A percentile compares a stretch with the other conserved stretches of the same genome.
Conservation (phyloP, 2,888 invertebrate species). For the Laspeyria flexula region DNA sequence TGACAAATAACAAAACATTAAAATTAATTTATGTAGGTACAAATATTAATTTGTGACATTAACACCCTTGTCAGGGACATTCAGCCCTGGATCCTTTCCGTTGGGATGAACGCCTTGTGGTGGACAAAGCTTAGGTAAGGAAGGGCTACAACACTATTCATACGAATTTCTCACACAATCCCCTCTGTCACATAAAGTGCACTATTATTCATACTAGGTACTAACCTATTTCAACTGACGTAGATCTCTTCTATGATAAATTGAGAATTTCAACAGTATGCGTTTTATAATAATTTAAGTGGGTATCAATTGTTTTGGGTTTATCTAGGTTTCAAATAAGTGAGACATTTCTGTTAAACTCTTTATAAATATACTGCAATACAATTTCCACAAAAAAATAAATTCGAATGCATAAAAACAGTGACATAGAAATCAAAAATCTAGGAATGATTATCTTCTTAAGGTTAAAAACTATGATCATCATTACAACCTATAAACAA, state of each 20-base stretch:
- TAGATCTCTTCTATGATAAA: conserved; percentile 68
- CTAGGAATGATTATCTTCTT: too few species aligned
- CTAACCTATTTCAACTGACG: conserved; percentile 64
- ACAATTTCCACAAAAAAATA: too few species aligned
- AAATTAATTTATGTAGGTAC: conserved; percentile 54
- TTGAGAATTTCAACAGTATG: conserved; percentile 50
- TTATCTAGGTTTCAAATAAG: too few species aligned
- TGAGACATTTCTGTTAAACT: too few species aligned
- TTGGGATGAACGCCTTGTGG: conserved; percentile 56
- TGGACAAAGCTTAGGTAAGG: conserved; percentile 63
- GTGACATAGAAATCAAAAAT: too few species aligned
- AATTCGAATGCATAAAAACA: too few species aligned
- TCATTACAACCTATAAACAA: too few species aligned
- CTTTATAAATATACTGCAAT: too few species aligned
- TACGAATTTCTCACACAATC: conserved; percentile 68
- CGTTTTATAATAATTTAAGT: conserved; percentile 35
- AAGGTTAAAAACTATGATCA: too few species aligned
- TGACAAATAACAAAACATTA: conserved; percentile 46
- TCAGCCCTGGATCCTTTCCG: conserved; percentile 49
- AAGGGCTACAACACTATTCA: conserved; percentile 59
- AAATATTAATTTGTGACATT: conserved; percentile 60
- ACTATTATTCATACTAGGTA: conserved; percentile 73
- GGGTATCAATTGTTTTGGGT: too few species aligned
- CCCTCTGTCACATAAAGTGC: conserved; percentile 72
- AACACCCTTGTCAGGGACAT: conserved; percentile 63